These are phyloP conservation scores for Pipa parva DNA, from an alignment of 2,113 vertebrate genomes.

Conservation along the genomic window DNA sequence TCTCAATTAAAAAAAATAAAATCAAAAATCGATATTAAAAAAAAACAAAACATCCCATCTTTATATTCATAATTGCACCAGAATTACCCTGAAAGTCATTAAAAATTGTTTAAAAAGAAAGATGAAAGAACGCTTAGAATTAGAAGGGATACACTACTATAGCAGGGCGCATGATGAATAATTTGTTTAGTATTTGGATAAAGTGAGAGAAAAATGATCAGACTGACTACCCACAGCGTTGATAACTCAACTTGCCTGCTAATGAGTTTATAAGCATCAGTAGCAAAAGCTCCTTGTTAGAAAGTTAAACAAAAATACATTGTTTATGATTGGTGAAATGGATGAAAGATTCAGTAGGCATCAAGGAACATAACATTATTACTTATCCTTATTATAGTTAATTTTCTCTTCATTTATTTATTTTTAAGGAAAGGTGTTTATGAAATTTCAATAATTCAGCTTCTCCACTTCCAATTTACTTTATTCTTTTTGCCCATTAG, in stretches of 20 bases:
- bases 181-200: conserved; percentile 43
- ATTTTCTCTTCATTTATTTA: not conserved
- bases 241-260: conserved; percentile 24
- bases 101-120: conserved; percentile 14
- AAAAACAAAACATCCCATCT: no score
- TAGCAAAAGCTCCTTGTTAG: conserved; percentile 4
- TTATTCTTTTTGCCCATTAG: not conserved
- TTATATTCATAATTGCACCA: no score
- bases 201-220: conserved; percentile 42
- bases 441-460: no score
- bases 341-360: conserved; percentile 3
- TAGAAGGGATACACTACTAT: conserved; percentile 26
- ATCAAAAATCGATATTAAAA: no score
- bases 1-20: no score
- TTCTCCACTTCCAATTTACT: not conserved
- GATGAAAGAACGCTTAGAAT: conserved; percentile 35
- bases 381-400: no score
- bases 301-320: conserved; percentile 14
- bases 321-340: conserved; percentile 1
- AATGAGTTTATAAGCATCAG: conserved; percentile 41
- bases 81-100: not conserved
- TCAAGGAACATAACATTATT: not conserved
- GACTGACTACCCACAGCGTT: conserved; percentile 39
- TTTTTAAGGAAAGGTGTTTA: no score
- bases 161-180: conserved; percentile 40